Evolutionary conservation across 2,797 vertebrate species (phyloP), one percentile per base, ranked within the genome.

Genomic region (Astyanax mexicanus): DNA sequence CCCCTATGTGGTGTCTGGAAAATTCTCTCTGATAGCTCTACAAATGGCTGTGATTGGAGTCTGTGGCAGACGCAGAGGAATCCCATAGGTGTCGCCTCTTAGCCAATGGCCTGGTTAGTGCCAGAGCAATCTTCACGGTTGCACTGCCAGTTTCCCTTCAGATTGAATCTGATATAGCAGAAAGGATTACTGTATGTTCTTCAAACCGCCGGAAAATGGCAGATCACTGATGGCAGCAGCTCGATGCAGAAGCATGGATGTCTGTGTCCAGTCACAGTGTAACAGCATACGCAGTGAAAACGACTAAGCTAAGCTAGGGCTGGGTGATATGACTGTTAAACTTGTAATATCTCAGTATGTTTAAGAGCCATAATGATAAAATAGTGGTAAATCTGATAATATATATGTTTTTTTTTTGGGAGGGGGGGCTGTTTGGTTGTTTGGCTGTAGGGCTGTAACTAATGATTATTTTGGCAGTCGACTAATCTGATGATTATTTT

Each of bases 81-180:
- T 91, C 86, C 87, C 84, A 84, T 91, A 89, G 89, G 90, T 91
- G 88, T 88, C 86, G 86, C 85, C 85, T 89, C 82, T 87, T 80
- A 85, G 79, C 80, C 61, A 74, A 83, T 82, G 82, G 84, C 80
- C 74, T 79, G 83, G 66, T 79, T 81, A 77, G 79, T 85, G 86
- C 38, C 19, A 37, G 58, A 71, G 38, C 38, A 69, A 49, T 69
- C 49, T 29, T 61, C 37, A 54, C 51, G 21, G 68, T 40, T 55
- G 3, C 12, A 0, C 40, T 40, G 60, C 60, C 75, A 71, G 29
- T 54, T 77, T 77, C 38, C 40, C 54, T 55, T 77, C 29, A 65
- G 69, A 67, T 44, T n/a, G 42, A 71, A 71, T 25, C n/a, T 54
- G 21, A 45, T 38, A 40, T 44, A 27, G 47, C 52, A 72, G 38